These are phyloP conservation scores for Ellobium chinense DNA, from an alignment of 2,888 invertebrate species.

Conservation along the genomic window DNA sequence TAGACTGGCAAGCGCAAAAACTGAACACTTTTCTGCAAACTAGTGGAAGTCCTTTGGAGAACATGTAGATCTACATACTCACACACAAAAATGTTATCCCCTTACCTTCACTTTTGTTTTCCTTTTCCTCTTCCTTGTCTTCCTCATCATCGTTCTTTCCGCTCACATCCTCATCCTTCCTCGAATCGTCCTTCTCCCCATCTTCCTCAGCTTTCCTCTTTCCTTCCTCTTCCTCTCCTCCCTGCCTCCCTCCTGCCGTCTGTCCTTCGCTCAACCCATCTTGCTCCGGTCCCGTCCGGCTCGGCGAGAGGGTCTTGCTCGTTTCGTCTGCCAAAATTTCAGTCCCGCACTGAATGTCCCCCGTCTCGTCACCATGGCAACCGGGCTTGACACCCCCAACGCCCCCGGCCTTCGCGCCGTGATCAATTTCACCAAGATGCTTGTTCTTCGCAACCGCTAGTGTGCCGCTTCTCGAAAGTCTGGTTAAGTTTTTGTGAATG, in stretches of 20 bases:
- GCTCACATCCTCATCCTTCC: background rate
- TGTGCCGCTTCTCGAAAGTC: background rate
- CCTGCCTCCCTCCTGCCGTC: background rate
- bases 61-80: no score
- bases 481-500: background rate
- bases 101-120: slow-evolving; percentile 16
- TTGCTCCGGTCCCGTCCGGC: background rate
- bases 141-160: background rate
- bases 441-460: background rate
- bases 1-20: no score
- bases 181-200: background rate
- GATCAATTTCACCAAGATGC: slow-evolving; percentile 19
- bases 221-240: background rate
- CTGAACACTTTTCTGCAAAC: no score
- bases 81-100: background rate
- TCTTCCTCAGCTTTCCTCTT: background rate
- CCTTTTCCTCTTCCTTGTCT: slow-evolving; percentile 2
- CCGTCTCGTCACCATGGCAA: slow-evolving; percentile 32
- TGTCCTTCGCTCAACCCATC: slow-evolving; percentile 18
- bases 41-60: no score
- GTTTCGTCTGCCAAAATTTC: background rate
- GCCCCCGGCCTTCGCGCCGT: background rate
- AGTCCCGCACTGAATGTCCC: background rate
- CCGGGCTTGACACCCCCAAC: background rate
- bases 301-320: background rate